Evolutionary conservation across 1,140 invertebrate species (phyloP), one percentile per base, ranked within the genome.

Genomic region (Pachypsylla venusta): DNA sequence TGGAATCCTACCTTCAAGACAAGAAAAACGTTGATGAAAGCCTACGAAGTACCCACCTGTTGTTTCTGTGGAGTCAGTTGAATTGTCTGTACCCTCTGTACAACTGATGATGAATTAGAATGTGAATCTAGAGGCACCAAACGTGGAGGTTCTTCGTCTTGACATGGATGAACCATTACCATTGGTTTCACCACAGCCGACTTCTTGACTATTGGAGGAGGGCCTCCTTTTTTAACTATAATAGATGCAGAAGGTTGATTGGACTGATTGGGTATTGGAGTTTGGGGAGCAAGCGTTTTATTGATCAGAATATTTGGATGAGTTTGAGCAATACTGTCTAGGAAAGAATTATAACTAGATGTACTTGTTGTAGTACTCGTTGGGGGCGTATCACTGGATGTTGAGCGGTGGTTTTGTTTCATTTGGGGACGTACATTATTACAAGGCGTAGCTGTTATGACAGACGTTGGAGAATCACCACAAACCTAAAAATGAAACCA

Each of bases 31-130:
- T n/a, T n/a, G n/a, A n/a, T n/a, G n/a, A n/a, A n/a, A n/a, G n/a
- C n/a, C n/a, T n/a, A n/a, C n/a, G n/a, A n/a, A 12, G 22, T 24
- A 57, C 58, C 59, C 56, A 74, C 70, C 66, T 76, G 75, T 64
- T 80, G 78, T 67, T 79, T 79, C 58, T 79, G 77, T 0, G 77
- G 75, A 1, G 78, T 79, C 27, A 80, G 65, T 61, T 79, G 78
- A 53, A 80, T 79, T 1, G 76, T 78, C 65, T 78, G 76, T 26
- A 78, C 74, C 4, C 76, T 69, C 25, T 76, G 74, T n/a, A 74
- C 61, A 42, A 62, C 59, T n/a, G 55, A 35, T n/a, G 30, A 35
- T n/a, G 30, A 35, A 42, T 54, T 60, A 22, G 56, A 57, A 59
- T 59, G 58, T 0, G 60, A 61, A 2, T 25, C 55, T 3, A 57